Evolutionary conservation across 1,140 invertebrate species (phyloP), one percentile per base, ranked within the genome.

Genomic region (Neodiprion lecontei): DNA sequence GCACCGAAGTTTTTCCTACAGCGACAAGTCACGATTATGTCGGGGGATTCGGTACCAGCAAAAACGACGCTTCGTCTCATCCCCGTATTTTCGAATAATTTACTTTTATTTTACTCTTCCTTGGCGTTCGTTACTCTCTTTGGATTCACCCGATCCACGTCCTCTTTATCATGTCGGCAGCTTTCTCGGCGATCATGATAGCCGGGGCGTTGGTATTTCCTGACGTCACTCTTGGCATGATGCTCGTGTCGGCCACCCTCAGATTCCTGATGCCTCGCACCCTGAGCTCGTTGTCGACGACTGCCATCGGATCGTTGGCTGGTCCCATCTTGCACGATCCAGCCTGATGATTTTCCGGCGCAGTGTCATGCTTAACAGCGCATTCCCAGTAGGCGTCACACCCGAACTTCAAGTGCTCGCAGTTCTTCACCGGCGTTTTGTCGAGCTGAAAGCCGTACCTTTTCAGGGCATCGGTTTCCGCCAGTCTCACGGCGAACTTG

Each of bases 101-200:
- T 40, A 40, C 28, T 40, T 40, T 40, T 40, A 40, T 40, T 40
- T 40, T 3, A 40, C 1, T 40, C 5, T 40, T 40, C 5, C 28
- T 40, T 40, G 28, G 28, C 28, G 28, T 40, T 40, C 28, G 28
- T 40, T 40, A 3, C 28, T 3, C 28, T 3, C 28, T 40, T 40
- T 61, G n/a, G 53, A 61, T 61, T 75, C 67, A 68, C 53, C 86
- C 80, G 10, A 90, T 83, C 93, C 93, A 95, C 53, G 91, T 89
- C 74, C 90, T 89, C 81, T 94, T 95, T 76, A 96, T 93, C 79
- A 96, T 91, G 83, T 96, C 94, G 0, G 94, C 92, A 1, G 92
- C 94, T 75, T 94, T 92, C 81, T 97, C 95, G 0, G 92, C 95
- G 53, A 97, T 94, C 95, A 97, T 96, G 49, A 96, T 93, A 21